Conservation (phyloP, 2,113 vertebrate genomes). For the Ibidorhyncha struthersii region DNA sequence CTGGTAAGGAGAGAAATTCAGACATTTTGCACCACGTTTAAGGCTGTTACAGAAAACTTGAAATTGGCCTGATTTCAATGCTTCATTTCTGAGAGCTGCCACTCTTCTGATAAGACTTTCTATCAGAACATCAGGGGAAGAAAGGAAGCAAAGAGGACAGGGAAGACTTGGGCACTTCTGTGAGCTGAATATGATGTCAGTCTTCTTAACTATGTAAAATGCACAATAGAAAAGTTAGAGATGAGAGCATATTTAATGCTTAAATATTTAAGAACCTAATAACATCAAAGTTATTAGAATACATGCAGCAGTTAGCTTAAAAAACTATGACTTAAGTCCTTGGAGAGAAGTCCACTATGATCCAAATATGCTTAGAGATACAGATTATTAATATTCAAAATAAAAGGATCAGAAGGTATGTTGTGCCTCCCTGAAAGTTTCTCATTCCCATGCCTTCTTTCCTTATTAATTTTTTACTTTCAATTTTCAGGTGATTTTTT, state of each 20-base stretch:
- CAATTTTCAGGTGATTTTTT: not conserved
- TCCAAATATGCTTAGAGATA: not conserved
- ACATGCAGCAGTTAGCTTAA: not conserved
- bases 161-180: not conserved
- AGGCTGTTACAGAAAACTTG: not conserved
- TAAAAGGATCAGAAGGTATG: not conserved
- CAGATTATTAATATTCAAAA: not conserved
- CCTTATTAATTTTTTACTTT: not conserved
- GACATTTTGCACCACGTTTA: not conserved
- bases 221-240: rapidly evolving
- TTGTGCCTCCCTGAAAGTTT: not conserved
- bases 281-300: not conserved
- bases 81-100: not conserved
- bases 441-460: not conserved
- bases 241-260: not conserved
- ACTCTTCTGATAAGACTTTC: not conserved
- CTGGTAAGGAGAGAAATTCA: not conserved
- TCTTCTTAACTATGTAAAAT: not conserved
- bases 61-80: not conserved
- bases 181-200: not conserved
- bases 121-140: not conserved
- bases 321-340: not conserved
- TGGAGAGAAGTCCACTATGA: not conserved
- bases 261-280: not conserved
- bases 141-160: not conserved